These are phyloP conservation scores for Platanista minor DNA, from an alignment of 2,113 vertebrate genomes.

Conservation along the genomic window DNA sequence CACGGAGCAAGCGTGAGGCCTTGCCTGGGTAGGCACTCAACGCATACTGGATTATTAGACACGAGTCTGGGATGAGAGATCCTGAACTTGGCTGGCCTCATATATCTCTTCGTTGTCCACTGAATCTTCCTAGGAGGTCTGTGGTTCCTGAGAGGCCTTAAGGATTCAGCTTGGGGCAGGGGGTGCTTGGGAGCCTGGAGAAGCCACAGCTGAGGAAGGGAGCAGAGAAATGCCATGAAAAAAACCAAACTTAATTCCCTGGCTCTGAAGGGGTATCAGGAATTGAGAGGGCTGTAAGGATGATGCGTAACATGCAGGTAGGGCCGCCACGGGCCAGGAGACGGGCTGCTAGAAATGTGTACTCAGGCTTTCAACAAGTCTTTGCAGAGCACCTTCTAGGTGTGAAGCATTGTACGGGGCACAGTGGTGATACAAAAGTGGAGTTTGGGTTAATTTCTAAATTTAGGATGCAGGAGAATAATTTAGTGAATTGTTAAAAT, in stretches of 20 bases:
- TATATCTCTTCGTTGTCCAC: not conserved
- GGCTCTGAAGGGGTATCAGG: not conserved
- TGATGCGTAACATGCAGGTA: accelerated
- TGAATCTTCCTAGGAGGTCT: not conserved
- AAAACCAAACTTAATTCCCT: not conserved
- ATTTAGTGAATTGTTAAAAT: not conserved
- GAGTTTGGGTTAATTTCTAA: no score
- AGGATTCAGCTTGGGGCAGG: no score
- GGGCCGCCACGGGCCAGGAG: not conserved
- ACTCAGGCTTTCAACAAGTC: not conserved
- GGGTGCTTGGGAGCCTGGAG: not conserved
- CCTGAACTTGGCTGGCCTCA: not conserved
- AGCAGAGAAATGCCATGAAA: not conserved
- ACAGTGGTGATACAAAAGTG: not conserved
- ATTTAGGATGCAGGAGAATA: not conserved
- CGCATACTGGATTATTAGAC: not conserved
- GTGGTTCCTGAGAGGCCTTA: not conserved
- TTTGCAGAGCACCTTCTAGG: not conserved
- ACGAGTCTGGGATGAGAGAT: not conserved
- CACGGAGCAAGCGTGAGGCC: not conserved
- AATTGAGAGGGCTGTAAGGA: not conserved
- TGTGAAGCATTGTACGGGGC: not conserved
- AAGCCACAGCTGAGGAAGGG: not conserved
- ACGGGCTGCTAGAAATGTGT: accelerated
- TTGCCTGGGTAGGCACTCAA: not conserved